phyloP scores from a whole-genome alignment of 1,140 invertebrate species.

The Diploscapter pachys region DNA sequence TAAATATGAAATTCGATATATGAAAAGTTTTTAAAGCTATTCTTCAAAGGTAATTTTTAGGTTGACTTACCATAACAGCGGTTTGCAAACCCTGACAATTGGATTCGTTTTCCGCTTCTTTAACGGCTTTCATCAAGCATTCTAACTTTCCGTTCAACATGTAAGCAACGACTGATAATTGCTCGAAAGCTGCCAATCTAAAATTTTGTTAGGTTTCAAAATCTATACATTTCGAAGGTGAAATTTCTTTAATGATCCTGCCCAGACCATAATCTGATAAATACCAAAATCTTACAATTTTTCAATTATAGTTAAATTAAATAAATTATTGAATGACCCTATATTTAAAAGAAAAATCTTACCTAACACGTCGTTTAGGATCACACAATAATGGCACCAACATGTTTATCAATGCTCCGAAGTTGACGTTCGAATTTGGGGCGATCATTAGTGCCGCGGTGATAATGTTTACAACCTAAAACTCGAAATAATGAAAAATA shows the following conservation, averaged over 20 bases:
- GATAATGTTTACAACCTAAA: constrained; percentile 34
- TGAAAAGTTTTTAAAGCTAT: constrained; percentile 1
- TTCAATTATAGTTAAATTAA: neutral
- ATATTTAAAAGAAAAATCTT: neutral
- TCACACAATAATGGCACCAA: constrained; percentile 32
- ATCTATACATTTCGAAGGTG: no score
- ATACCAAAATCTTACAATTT: neutral
- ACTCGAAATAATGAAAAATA: neutral
- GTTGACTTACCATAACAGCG: constrained; percentile 22
- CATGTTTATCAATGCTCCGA: constrained; percentile 24
- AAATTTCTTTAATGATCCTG: no score
- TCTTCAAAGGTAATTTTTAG: neutral
- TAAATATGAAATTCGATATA: constrained; percentile 1
- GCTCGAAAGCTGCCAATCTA: constrained; percentile 38
- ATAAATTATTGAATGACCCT: neutral
- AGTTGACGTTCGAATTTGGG: constrained; percentile 26
- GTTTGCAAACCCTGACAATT: constrained; percentile 18
- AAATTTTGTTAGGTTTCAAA: neutral
- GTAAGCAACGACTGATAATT: constrained; percentile 33
- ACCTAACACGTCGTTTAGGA: constrained; percentile 36
- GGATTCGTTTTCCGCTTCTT: constrained; percentile 26
- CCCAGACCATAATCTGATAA: constrained; percentile 1
- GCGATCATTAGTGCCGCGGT: constrained; percentile 32
- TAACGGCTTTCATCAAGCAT: constrained; percentile 30
- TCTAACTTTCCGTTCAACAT: constrained; percentile 33